Evolutionary conservation across 2,113 vertebrate species (phyloP).

Genomic region (Stegastes partitus): DNA sequence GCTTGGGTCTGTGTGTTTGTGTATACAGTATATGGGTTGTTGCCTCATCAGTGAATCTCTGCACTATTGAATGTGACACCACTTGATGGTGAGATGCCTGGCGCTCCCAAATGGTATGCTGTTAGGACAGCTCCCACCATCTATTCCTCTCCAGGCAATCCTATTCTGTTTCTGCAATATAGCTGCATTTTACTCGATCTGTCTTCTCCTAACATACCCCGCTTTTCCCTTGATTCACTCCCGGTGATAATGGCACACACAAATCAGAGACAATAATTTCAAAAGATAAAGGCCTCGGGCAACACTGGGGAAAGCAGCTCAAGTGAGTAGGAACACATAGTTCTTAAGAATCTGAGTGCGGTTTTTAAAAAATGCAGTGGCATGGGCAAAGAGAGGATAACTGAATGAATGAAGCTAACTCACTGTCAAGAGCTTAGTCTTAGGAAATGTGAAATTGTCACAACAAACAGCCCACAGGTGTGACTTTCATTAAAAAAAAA

Average conservation of each 20-base stretch:
- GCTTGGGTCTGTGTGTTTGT: conserved; percentile 43
- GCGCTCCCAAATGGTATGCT: conserved; percentile 69
- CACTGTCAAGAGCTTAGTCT: conserved; percentile 9
- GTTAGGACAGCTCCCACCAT: conserved; percentile 77
- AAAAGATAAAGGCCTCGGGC: conserved; percentile 23
- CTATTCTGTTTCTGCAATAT: conserved; percentile 43
- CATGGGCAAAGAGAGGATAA: background rate
- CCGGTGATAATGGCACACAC: conserved; percentile 16
- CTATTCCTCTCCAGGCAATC: conserved; percentile 44
- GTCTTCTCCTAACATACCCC: conserved; percentile 16
- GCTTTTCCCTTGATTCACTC: conserved; percentile 22
- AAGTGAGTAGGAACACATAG: conserved; percentile 17
- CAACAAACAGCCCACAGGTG: conserved; percentile 22
- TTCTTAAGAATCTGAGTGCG: background rate
- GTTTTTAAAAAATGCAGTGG: conserved; percentile 2
- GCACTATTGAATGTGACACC: conserved; percentile 78
- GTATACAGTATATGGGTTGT: conserved; percentile 71
- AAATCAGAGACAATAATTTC: conserved; percentile 33
- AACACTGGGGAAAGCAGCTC: background rate
- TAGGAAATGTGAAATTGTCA: conserved; percentile 45
- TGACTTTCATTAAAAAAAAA: conserved; percentile 31
- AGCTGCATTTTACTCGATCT: conserved; percentile 10
- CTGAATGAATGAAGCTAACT: conserved; percentile 21
- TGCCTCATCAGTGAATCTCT: conserved; percentile 72
- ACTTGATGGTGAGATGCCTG: conserved; percentile 69